A percentile compares a stretch with the other conserved stretches of the same genome.
Evolutionary conservation across 2,888 invertebrate species (phyloP).

Genomic region (Timema podura): DNA sequence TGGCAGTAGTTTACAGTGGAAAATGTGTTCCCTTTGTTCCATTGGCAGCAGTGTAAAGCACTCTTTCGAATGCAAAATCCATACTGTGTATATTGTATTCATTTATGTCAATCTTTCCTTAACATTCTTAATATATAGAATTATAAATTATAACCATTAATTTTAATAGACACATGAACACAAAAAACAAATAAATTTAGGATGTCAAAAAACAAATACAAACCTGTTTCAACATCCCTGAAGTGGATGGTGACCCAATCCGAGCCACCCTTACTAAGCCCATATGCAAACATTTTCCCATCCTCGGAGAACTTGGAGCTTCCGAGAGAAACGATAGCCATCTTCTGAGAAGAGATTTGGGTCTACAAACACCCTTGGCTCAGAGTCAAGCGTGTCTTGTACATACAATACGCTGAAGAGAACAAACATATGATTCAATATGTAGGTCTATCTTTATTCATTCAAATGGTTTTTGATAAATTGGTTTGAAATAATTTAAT

Average conservation of each 20-base stretch:
- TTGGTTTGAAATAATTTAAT: no score
- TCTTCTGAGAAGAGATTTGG: slow-evolving; percentile 89
- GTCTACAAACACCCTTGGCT: slow-evolving; percentile 86
- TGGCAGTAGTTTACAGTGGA: no score
- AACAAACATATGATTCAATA: slow-evolving; percentile 30
- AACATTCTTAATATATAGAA: no score
- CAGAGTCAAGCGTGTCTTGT: slow-evolving; percentile 70
- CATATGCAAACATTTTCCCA: slow-evolving; percentile 86
- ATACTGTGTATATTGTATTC: no score
- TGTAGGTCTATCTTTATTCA: neutral
- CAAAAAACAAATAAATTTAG: no score
- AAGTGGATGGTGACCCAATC: slow-evolving; percentile 94
- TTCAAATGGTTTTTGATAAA: neutral
- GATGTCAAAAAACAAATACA: neutral
- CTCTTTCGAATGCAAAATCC: no score
- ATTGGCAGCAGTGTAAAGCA: no score
- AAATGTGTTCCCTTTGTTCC: no score
- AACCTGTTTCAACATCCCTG: slow-evolving; percentile 68
- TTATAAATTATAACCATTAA: no score
- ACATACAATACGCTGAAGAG: slow-evolving; percentile 79
- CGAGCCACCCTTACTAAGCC: slow-evolving; percentile 87
- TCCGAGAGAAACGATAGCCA: slow-evolving; percentile 69
- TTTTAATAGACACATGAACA: no score
- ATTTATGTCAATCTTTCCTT: no score
- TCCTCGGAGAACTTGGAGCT: slow-evolving; percentile 81